Evolutionary conservation across 2,888 invertebrate genomes (phyloP), one percentile per base, ranked within the genome.

Genomic region (Odontomyia ornata): DNA sequence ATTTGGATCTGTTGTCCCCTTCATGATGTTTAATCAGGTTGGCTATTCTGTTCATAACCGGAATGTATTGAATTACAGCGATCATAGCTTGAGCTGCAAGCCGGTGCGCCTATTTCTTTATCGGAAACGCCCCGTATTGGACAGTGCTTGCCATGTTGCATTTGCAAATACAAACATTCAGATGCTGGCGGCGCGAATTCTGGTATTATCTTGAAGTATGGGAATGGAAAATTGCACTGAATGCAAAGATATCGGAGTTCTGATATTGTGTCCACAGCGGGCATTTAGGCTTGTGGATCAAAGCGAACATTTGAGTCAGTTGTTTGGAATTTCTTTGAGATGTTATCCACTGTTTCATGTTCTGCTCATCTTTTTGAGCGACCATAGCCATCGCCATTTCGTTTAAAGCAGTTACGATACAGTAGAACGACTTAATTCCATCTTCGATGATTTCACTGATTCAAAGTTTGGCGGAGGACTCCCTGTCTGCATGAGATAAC

Each of bases 351-450:
- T 80, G 86, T 73, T 81, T 86, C 84, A 85, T 87, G 83, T 82
- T 86, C 86, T 81, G 88, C 83, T 80, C 84, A 83, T 21, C 86
- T 79, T 85, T 90, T 89, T 77, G 90, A 80, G 80, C 88, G 82
- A 5, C 86, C 89, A 84, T 85, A 81, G 81, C 90, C 86, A 83
- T 86, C 62, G 57, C 81, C 82, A 87, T 67, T 28, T 82, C 28
- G 80, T 86, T 23, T 83, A 87, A 78, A 80, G 88, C 84, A 78
- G 83, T 73, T 80, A 82, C 82, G 79, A 84, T 43, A 84, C 85
- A 71, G 79, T 84, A 73, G 84, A 83, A 86, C n/a, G 36, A 46
- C 67, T 78, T 80, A n/a, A 77, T 76, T 1, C 83, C 82, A 0
- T 83, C 83, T 0, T 84, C 84, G 1, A 82, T 81, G 0, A 82